Conservation (phyloP, 2,888 invertebrate genomes). For the Nemoura dubitans region DNA sequence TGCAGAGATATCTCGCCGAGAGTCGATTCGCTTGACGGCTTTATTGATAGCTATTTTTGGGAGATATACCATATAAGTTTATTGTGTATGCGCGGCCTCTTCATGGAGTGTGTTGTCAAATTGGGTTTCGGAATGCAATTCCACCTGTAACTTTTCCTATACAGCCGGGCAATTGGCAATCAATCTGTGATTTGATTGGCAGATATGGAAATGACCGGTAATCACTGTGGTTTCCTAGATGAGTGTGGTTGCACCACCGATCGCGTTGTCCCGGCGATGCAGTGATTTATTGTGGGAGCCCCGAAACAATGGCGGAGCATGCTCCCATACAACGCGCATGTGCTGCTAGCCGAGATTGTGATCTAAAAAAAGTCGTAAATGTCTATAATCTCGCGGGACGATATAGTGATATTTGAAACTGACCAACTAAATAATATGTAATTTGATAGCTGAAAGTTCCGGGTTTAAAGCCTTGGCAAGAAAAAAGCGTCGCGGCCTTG, state of each 20-base stretch:
- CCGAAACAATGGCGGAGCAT: neutral
- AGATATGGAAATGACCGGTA: neutral
- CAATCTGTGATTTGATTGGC: conserved; percentile 12
- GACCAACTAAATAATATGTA: conserved; percentile 38
- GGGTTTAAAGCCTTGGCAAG: conserved; percentile 23
- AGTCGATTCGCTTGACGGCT: neutral
- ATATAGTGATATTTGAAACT: conserved; percentile 27
- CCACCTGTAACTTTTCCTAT: neutral
- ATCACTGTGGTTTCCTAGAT: neutral
- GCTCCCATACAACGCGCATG: neutral
- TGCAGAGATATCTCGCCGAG: too few relatives aligned
- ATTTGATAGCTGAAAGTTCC: conserved; percentile 29
- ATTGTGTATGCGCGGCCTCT: neutral
- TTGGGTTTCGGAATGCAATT: conserved; percentile 7
- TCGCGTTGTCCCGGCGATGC: neutral
- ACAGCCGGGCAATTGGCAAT: neutral
- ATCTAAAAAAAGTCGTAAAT: conserved; percentile 8
- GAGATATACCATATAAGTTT: neutral
- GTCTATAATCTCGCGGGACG: neutral
- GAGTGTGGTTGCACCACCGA: neutral
- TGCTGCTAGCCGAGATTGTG: neutral
- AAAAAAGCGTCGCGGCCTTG: conserved; percentile 2
- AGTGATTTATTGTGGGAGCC: neutral
- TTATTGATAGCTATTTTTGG: neutral
- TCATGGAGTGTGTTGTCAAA: neutral